Evolutionary conservation across 2,797 vertebrate genomes (phyloP), one percentile per base, ranked within the genome.

Genomic region (Gouania willdenowi): DNA sequence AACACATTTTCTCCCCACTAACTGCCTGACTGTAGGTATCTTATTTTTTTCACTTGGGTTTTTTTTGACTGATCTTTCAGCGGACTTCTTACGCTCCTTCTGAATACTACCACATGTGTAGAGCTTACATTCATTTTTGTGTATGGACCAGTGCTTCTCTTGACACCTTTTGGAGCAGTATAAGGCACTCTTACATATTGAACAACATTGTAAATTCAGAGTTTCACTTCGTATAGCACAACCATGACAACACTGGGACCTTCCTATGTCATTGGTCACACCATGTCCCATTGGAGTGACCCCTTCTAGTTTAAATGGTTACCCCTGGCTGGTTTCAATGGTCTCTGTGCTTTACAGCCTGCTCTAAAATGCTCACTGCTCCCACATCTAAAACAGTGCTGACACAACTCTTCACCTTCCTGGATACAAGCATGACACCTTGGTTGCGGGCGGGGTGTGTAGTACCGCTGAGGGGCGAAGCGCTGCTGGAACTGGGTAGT

Each of bases 301-400:
- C 42, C 0, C 4, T 2, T 2, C 20, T 12, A 1, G 6, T 61
- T 53, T 40, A 49, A 51, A 40, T 11, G 14, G 1, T 2, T 16
- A 7, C 25, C 13, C 10, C 19, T 34, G 1, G n/a, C 5, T 1
- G 3, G 9, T 8, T 27, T 41, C 1, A 25, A 2, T 9, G 14
- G 25, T 32, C 19, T 39, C 12, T n/a, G n/a, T n/a, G 6, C 20
- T 21, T 16, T 48, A 5, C 39, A 66, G 0, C 42, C 43, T 1
- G 31, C 43, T 10, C 27, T 24, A 3, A 61, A 66, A 10, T 60
- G 37, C 19, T 54, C 32, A 10, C 25, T 29, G 25, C 33, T 51
- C 1, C 41, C 44, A 43, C 54, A 65, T 3, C 11, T 2, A 10
- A 30, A 53, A 11, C 46, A 65, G 9, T 39, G 43, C 3, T 4